Evolutionary conservation across 2,888 invertebrate species (phyloP).

Genomic region (Eutolmus rufibarbis): DNA sequence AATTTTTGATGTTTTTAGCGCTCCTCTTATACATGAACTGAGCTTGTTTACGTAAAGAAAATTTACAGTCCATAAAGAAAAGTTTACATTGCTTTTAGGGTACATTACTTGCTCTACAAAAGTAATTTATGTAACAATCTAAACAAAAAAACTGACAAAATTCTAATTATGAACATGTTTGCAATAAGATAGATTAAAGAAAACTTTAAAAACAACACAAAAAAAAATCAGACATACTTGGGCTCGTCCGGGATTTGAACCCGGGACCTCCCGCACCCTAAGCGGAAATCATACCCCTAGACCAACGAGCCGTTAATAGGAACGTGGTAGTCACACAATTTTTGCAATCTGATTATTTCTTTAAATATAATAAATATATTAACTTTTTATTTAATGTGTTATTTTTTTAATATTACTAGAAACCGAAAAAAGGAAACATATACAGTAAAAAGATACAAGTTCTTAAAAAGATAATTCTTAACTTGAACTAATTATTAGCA

Average conservation of each 20-base stretch:
- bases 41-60: neutral
- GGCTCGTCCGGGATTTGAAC: slow-evolving; percentile 65
- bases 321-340: neutral
- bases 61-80: too few species aligned
- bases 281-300: slow-evolving; percentile 65
- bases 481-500: neutral
- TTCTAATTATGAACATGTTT: neutral
- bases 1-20: neutral
- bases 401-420: neutral
- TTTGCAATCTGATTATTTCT: neutral
- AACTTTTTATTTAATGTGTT: neutral
- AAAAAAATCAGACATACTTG: slow-evolving; percentile 48
- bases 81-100: too few species aligned
- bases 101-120: too few species aligned
- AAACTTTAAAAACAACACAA: neutral
- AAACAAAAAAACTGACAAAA: neutral
- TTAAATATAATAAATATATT: neutral
- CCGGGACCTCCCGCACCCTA: slow-evolving; percentile 65
- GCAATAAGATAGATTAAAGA: neutral
- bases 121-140: neutral
- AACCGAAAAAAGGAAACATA: neutral
- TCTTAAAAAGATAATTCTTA: neutral
- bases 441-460: neutral
- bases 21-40: neutral
- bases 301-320: slow-evolving; percentile 57